Evolutionary conservation across 2,888 invertebrate genomes (phyloP).

Genomic region (Drosophila lacicola): DNA sequence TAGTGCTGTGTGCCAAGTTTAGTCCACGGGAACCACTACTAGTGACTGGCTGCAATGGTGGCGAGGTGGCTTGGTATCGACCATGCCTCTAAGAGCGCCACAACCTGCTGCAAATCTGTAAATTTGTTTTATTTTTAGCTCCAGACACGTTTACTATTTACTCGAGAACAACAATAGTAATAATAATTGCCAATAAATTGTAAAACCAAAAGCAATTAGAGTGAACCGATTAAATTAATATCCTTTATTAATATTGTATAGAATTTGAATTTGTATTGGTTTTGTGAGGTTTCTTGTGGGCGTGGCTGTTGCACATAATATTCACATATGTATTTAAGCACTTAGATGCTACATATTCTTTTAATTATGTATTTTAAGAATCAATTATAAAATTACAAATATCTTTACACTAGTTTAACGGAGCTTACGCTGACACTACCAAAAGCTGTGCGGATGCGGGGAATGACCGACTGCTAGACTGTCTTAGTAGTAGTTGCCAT

Average conservation of each 20-base stretch:
- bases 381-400: constrained; percentile 66
- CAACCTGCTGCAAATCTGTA: constrained; percentile 14
- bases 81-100: constrained; percentile 85
- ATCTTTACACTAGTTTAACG: constrained; percentile 59
- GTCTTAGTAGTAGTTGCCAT: constrained; percentile 84
- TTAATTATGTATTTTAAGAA: constrained; percentile 43
- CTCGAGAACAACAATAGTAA: constrained; percentile 5
- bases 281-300: constrained; percentile 25
- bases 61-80: constrained; percentile 95
- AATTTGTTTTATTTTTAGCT: constrained; percentile 15
- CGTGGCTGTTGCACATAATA: constrained; percentile 26
- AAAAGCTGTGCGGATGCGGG: not conserved
- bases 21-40: constrained; percentile 94
- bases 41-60: constrained; percentile 95
- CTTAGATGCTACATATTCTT: constrained; percentile 32
- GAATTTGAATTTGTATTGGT: constrained; percentile 10
- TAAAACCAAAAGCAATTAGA: constrained; percentile 19
- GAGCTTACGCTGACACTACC: constrained; percentile 19
- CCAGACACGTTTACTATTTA: constrained; percentile 10
- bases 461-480: constrained; percentile 1
- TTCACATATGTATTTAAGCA: constrained; percentile 28
- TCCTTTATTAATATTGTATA: constrained; percentile 39
- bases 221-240: constrained; percentile 54
- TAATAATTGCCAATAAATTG: constrained; percentile 27
- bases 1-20: constrained; percentile 95